These are phyloP conservation scores for Synchiropus splendidus DNA, from an alignment of 2,113 vertebrate species.

Conservation along the genomic window DNA sequence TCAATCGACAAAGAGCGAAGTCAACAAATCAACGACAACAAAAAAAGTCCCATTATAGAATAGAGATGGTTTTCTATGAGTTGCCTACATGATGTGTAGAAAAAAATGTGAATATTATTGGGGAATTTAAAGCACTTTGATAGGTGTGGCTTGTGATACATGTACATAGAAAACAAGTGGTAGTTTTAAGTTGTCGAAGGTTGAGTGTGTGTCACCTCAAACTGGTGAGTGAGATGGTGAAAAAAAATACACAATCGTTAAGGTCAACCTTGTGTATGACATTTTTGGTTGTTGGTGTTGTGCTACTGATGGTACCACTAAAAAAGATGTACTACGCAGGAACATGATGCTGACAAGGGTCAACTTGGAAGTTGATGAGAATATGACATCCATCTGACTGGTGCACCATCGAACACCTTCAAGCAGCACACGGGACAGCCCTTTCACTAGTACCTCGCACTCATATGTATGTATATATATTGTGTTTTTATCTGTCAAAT, in stretches of 20 bases:
- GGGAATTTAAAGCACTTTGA: constrained; percentile 38
- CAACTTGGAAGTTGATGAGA: no score
- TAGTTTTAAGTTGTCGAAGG: constrained; percentile 25
- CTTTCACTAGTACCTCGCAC: constrained; percentile 28
- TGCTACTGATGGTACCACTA: constrained; percentile 21
- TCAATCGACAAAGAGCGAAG: constrained; percentile 35
- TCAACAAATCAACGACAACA: constrained; percentile 13
- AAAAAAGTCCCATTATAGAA: constrained; percentile 13
- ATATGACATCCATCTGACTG: no score
- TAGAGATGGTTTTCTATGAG: constrained; percentile 27
- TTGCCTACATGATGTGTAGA: constrained; percentile 29
- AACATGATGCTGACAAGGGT: no score
- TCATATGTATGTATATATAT: constrained; percentile 50
- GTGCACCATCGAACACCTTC: no score
- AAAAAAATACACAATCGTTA: constrained; percentile 7
- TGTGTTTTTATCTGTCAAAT: constrained; percentile 50
- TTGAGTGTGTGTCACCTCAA: constrained; percentile 10
- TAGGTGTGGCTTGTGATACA: constrained; percentile 12
- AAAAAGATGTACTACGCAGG: no score
- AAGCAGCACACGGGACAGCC: no score
- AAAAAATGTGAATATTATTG: constrained; percentile 31
- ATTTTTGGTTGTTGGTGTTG: constrained; percentile 30
- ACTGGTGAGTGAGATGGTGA: constrained; percentile 7
- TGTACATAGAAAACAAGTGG: constrained; percentile 13
- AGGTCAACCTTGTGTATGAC: constrained; percentile 27